Conservation (phyloP, 2,888 invertebrate genomes). For the Nemoura dubitans region DNA sequence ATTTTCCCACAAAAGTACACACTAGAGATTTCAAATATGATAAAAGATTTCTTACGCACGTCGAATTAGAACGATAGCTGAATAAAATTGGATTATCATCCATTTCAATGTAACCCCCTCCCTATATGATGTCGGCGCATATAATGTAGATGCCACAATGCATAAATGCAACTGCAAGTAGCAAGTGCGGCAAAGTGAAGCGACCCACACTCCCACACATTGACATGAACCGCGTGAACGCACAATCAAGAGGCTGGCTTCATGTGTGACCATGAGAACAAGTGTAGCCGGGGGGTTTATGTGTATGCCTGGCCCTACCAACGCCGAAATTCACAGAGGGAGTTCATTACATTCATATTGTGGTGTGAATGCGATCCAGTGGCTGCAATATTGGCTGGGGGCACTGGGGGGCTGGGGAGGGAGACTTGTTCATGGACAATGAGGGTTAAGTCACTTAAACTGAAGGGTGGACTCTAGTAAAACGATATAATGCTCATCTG, state of each 20-base stretch:
- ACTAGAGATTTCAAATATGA: background rate
- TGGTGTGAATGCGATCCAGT: background rate
- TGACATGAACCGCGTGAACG: background rate
- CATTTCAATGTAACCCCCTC: background rate
- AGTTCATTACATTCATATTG: constrained; percentile 34
- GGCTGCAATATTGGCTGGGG: background rate
- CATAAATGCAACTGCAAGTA: background rate
- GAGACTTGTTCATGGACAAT: background rate
- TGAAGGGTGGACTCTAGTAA: constrained; percentile 9
- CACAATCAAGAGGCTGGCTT: background rate
- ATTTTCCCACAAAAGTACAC: background rate
- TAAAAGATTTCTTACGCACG: background rate
- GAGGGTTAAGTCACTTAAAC: constrained; percentile 20
- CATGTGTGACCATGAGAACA: constrained; percentile 21
- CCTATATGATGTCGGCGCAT: background rate
- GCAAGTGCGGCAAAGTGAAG: background rate
- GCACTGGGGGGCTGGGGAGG: background rate
- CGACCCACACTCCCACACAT: background rate
- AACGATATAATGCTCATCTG: constrained; percentile 12
- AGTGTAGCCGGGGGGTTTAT: constrained; percentile 10
- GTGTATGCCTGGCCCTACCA: background rate
- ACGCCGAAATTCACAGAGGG: background rate
- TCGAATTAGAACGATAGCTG: background rate
- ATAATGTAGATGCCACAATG: background rate
- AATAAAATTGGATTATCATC: background rate